Percentiles rank a stretch among this genome's conserved stretches.
phyloP scores from a whole-genome alignment of 2,888 invertebrate genomes.

The Drosophila kambysellisi region DNA sequence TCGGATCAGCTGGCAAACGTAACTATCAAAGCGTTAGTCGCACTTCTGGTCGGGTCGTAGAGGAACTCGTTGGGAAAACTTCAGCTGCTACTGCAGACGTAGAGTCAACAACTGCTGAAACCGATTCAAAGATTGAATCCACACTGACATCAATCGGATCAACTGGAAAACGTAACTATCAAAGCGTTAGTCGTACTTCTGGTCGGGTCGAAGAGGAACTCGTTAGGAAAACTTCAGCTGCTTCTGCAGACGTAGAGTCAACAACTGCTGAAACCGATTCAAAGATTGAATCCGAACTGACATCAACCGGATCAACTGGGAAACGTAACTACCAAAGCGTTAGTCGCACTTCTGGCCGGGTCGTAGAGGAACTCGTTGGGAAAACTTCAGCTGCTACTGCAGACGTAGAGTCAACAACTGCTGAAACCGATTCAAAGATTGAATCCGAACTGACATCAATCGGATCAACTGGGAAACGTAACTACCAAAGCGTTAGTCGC shows the following conservation, averaged over 20 bases:
- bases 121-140: neutral
- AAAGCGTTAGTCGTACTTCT: conserved; percentile 35
- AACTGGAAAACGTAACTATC: conserved; percentile 34
- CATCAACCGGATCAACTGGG: neutral
- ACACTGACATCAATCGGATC: neutral
- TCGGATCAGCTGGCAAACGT: conserved; percentile 4
- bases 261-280: neutral
- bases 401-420: neutral
- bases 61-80: neutral
- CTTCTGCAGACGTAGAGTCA: neutral
- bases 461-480: neutral
- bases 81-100: neutral
- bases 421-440: neutral
- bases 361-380: no score
- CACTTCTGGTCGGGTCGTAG: neutral
- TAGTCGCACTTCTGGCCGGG: neutral
- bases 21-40: conserved; percentile 48
- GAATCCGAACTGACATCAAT: neutral
- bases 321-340: neutral
- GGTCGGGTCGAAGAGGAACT: neutral
- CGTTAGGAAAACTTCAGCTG: neutral
- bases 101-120: neutral
- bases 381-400: neutral
- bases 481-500: neutral
- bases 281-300: neutral